A percentile compares a stretch with the other conserved stretches of the same genome.
These are phyloP conservation scores for Mormyrus iriodes DNA, from an alignment of 2,113 vertebrate species.

Conservation along the genomic window DNA sequence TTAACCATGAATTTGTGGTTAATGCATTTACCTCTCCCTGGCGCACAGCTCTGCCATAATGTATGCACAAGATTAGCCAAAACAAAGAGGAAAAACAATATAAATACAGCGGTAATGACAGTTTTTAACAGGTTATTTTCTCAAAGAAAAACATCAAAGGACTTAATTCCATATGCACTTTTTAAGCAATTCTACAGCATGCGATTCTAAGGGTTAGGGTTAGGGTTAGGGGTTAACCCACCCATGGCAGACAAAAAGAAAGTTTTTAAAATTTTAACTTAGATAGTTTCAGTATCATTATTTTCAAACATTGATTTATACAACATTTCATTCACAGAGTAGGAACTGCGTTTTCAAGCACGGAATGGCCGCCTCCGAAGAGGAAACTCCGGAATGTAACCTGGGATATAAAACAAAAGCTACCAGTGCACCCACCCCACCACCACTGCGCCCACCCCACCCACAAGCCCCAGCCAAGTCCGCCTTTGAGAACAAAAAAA, in stretches of 20 bases:
- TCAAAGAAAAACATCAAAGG: constrained; percentile 92
- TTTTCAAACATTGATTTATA: constrained; percentile 99
- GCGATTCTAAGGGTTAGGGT: constrained; percentile 99
- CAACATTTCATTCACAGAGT: constrained; percentile 97
- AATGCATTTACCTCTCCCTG: constrained; percentile 66
- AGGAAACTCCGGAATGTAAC: constrained; percentile 50
- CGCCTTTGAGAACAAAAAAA: constrained; percentile 44
- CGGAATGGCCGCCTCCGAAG: constrained; percentile 77
- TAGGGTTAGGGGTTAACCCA: no score
- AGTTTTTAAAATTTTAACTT: constrained; percentile 83
- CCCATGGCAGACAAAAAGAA: constrained; percentile 90
- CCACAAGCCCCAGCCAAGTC: constrained; percentile 47
- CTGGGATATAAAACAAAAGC: constrained; percentile 53
- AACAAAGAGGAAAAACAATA: constrained; percentile 66
- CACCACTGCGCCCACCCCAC: constrained; percentile 16
- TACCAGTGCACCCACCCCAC: constrained; percentile 12
- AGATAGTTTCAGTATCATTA: constrained; percentile 98
- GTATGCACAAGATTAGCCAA: constrained; percentile 83
- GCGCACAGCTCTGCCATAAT: constrained; percentile 75
- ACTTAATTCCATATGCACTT: constrained; percentile 92
- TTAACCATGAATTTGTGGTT: constrained; percentile 41
- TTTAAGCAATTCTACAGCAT: constrained; percentile 99
- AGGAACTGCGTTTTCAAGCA: constrained; percentile 88
- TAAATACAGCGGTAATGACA: constrained; percentile 82
- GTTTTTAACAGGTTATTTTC: constrained; percentile 89